Evolutionary conservation across 2,797 vertebrate genomes (phyloP), one percentile per base, ranked within the genome.

Genomic region (Propithecus deckenii): DNA sequence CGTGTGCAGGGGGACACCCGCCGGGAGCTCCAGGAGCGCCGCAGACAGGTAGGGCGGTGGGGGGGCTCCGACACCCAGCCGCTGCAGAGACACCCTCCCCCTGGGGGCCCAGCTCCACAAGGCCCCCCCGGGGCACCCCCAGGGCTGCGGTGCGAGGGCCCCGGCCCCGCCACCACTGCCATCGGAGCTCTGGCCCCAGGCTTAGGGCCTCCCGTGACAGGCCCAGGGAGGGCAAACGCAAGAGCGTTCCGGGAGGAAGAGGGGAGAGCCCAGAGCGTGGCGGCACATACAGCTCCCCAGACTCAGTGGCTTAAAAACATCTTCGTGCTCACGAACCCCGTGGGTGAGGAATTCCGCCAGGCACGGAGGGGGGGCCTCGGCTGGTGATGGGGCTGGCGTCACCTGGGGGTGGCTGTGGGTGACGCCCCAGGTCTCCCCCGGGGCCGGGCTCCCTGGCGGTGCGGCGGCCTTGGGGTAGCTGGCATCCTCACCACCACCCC

Each of bases 21-120:
- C 80, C 98, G 98, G 96, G 99, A 99, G 93, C 98, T 99, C 84
- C 99, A 99, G 97, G 99, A 99, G 94, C 96, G 99, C 46, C 98
- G 98, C 80, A 98, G 98, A 98, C 99, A 99, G 99, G 99, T 99
- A 81, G 89, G 63, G 84, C 6, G 2, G 28, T 8, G 23, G 76
- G 17, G 76, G 52, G 8, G 72, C 12, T 25, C 23, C 28, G 1
- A 61, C 52, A 5, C 17, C 22, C 52, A 11, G 9, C 14, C 25
- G 23, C 4, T 41, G 23, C 41, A 72, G 23, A 15, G 38, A 71
- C 52, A 50, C 48, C 15, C 22, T 50, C 74, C 32, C 13, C 20
- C 7, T 8, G 12, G 5, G 30, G 9, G 1, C 35, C 48, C 4
- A 0, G 43, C 18, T 13, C 30, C 25, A 0, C 75, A 7, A 5